Evolutionary conservation across 2,888 invertebrate genomes (phyloP).

Genomic region (Limnephilus rhombicus): DNA sequence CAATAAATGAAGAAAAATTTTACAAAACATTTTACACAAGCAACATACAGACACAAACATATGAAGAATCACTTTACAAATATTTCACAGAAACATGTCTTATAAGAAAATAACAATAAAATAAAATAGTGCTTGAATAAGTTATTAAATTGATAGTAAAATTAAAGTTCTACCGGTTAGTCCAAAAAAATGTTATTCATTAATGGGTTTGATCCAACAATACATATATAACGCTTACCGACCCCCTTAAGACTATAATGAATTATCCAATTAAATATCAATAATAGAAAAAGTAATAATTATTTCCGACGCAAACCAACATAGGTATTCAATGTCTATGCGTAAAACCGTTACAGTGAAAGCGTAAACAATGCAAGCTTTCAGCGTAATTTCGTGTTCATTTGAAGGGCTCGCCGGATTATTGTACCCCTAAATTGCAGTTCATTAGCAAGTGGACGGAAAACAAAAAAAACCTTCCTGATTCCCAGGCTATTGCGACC

Average conservation of each 20-base stretch:
- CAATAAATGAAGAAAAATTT: too few relatives aligned
- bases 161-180: too few relatives aligned
- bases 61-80: too few relatives aligned
- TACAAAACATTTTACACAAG: too few relatives aligned
- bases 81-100: too few relatives aligned
- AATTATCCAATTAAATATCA: background rate
- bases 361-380: conserved; percentile 12
- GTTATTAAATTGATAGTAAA: too few relatives aligned
- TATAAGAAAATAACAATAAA: too few relatives aligned
- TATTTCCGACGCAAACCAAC: background rate
- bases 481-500: conserved; percentile 23
- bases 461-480: conserved; percentile 44
- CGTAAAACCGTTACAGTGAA: conserved; percentile 36
- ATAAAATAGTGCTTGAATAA: too few relatives aligned
- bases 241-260: background rate
- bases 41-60: too few relatives aligned
- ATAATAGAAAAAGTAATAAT: background rate
- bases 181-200: too few relatives aligned
- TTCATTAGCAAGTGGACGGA: conserved; percentile 43
- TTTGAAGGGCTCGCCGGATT: conserved; percentile 26
- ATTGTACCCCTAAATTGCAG: conserved; percentile 15
- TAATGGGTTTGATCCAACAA: too few relatives aligned
- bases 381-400: conserved; percentile 20
- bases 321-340: background rate
- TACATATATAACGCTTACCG: too few relatives aligned